A percentile compares a stretch with the other conserved stretches of the same genome.
Conservation (phyloP, 2,888 invertebrate genomes). For the Cataglyphis rosenhaueri region DNA sequence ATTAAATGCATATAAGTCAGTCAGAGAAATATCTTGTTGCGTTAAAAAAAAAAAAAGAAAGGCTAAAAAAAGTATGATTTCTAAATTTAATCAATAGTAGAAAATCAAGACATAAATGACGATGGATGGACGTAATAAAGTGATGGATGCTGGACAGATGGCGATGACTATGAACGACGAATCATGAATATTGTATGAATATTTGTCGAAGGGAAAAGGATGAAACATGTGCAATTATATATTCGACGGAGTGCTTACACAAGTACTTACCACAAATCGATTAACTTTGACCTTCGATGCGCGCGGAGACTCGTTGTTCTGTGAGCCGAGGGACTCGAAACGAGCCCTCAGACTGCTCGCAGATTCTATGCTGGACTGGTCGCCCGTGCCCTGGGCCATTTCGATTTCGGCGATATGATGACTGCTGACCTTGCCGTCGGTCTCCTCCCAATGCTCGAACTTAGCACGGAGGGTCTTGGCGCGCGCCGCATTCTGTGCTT, state of each 20-base stretch:
- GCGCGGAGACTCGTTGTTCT: slow-evolving; percentile 86
- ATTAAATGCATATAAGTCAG: not conserved
- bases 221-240: not conserved
- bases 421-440: slow-evolving; percentile 85
- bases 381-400: slow-evolving; percentile 87
- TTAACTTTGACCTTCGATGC: slow-evolving; percentile 90
- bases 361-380: slow-evolving; percentile 93
- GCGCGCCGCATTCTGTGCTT: slow-evolving; percentile 92
- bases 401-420: slow-evolving; percentile 84
- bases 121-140: not conserved
- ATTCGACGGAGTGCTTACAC: slow-evolving; percentile 22
- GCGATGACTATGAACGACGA: not conserved
- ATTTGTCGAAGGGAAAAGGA: not conserved
- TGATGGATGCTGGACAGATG: not conserved
- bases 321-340: slow-evolving; percentile 93
- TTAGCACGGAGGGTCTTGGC: slow-evolving; percentile 94
- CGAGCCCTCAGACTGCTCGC: slow-evolving; percentile 94
- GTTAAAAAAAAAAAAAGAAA: not conserved
- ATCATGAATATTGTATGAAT: not conserved
- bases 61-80: not conserved
- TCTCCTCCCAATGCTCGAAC: slow-evolving; percentile 95
- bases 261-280: slow-evolving; percentile 94
- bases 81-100: not conserved
- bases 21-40: not conserved
- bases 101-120: slow-evolving; percentile 13